A percentile compares a stretch with the other conserved stretches of the same genome.
These are phyloP conservation scores for Limnephilus auricula DNA, from an alignment of 2,888 invertebrate species.

Conservation along the genomic window DNA sequence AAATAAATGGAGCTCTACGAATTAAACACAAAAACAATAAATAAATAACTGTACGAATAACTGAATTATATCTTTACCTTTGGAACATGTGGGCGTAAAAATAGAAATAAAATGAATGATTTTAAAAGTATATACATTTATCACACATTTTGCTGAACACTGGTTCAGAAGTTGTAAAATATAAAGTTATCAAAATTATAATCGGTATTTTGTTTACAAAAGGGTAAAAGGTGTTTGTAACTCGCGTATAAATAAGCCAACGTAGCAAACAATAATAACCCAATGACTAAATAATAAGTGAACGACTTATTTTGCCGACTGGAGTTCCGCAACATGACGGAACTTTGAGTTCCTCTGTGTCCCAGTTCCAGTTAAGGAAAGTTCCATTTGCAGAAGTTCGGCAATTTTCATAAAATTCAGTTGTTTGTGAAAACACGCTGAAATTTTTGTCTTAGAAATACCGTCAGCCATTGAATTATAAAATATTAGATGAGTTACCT, in stretches of 20 bases:
- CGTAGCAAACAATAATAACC: neutral
- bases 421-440: constrained; percentile 62
- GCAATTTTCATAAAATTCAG: constrained; percentile 62
- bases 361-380: constrained; percentile 17
- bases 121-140: no score
- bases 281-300: neutral
- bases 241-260: neutral
- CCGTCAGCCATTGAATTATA: constrained; percentile 6
- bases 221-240: neutral
- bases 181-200: neutral
- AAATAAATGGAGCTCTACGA: no score
- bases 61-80: no score
- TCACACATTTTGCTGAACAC: neutral
- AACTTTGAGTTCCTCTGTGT: neutral
- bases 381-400: constrained; percentile 59
- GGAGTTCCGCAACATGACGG: neutral
- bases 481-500: neutral
- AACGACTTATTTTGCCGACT: constrained; percentile 16
- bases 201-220: neutral
- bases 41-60: no score
- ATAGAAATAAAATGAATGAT: no score
- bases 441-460: constrained; percentile 60
- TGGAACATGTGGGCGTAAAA: no score
- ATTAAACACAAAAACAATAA: no score
- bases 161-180: neutral